Percentiles rank a stretch among this genome's conserved stretches.
These are phyloP conservation scores for Arbacia lixula DNA, from an alignment of 53 echinoderm and acorn worm genomes.

Conservation along the genomic window DNA sequence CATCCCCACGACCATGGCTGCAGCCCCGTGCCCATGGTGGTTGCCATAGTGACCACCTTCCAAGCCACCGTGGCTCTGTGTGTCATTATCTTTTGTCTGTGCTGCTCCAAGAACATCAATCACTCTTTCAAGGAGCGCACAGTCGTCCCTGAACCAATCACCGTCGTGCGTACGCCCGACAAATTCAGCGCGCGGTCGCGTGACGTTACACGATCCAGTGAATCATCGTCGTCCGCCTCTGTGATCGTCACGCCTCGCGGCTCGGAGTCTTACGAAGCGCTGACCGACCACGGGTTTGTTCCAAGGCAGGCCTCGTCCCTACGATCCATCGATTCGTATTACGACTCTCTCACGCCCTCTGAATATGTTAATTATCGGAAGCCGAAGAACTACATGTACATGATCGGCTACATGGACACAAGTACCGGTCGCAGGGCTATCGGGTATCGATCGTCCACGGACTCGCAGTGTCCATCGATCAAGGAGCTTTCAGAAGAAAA, in stretches of 20 bases:
- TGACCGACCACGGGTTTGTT: constrained; percentile 40
- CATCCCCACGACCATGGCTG: constrained; percentile 26
- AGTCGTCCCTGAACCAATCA: constrained; percentile 45
- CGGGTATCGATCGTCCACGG: constrained; percentile 39
- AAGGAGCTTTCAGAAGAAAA: constrained; percentile 39
- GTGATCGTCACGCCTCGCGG: neutral
- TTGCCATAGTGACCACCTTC: constrained; percentile 88
- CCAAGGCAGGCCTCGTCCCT: constrained; percentile 43
- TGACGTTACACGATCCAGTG: constrained; percentile 3
- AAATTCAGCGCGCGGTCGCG: constrained; percentile 9
- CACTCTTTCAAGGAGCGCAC: constrained; percentile 21
- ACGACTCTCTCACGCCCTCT: neutral
- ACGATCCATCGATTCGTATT: constrained; percentile 23
- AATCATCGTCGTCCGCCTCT: neutral
- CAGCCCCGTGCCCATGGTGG: constrained; percentile 77
- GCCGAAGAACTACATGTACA: constrained; percentile 53
- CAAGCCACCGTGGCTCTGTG: constrained; percentile 84
- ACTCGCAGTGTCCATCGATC: constrained; percentile 28
- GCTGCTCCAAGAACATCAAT: constrained; percentile 55
- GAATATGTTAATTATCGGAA: constrained; percentile 47
- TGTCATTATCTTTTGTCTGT: constrained; percentile 74
- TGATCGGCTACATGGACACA: constrained; percentile 39
- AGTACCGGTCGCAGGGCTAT: constrained; percentile 24
- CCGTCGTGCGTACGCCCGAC: constrained; percentile 12
- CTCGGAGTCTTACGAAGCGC: constrained; percentile 45